Evolutionary conservation across 2,113 vertebrate genomes (phyloP).

Genomic region (Vulpes vulpes): DNA sequence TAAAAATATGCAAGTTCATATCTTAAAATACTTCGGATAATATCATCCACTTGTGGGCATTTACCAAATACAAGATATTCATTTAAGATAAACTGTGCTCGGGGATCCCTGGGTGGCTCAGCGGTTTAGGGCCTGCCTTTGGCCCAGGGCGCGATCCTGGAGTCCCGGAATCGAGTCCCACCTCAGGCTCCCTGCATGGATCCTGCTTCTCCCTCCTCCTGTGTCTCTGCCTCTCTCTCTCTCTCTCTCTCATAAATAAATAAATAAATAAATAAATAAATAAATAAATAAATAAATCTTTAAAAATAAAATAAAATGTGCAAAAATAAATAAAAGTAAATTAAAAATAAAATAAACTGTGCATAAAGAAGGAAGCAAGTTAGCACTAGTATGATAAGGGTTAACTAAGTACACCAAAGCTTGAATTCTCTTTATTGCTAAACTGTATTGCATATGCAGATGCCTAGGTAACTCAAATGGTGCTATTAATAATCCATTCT

Average conservation of each 20-base stretch:
- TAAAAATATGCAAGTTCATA: background rate
- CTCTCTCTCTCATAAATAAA: too few species aligned
- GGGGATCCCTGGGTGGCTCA: too few species aligned
- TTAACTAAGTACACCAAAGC: background rate
- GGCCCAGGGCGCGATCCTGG: too few species aligned
- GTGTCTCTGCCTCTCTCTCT: too few species aligned
- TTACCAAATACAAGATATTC: background rate
- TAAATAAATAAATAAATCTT: too few species aligned
- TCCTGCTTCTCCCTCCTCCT: too few species aligned
- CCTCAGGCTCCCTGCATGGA: too few species aligned
- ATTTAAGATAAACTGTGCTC: background rate
- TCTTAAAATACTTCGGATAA: constrained; percentile 33
- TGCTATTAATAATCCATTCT: background rate
- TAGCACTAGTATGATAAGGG: background rate
- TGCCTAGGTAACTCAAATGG: background rate
- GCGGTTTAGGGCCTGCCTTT: too few species aligned
- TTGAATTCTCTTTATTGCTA: background rate
- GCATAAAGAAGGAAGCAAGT: background rate
- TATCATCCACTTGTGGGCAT: background rate
- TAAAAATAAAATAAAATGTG: background rate
- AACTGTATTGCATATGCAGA: background rate
- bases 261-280: background rate
- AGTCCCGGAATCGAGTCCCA: too few species aligned
- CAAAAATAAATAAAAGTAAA: background rate
- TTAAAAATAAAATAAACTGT: background rate